A percentile compares a stretch with the other conserved stretches of the same genome.
These are phyloP conservation scores for Melangyna quadrimaculata DNA, from an alignment of 2,888 invertebrate genomes.

Conservation along the genomic window DNA sequence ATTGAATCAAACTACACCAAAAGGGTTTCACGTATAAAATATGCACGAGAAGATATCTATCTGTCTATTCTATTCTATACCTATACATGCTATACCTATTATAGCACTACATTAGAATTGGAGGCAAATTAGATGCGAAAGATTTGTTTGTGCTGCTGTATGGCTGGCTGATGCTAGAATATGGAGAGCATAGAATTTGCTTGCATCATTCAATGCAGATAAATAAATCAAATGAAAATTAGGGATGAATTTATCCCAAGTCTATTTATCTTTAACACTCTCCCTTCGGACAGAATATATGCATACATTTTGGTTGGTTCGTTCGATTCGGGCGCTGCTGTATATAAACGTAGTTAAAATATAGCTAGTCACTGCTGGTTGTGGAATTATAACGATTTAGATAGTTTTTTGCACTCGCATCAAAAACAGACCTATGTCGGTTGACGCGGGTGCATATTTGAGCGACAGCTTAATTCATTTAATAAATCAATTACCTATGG, in stretches of 20 bases:
- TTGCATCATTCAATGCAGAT: conserved; percentile 62
- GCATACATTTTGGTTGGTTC: conserved; percentile 12
- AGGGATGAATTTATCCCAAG: conserved; percentile 42
- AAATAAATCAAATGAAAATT: conserved; percentile 61
- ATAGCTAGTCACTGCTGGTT: conserved; percentile 18
- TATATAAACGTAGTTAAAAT: conserved; percentile 1
- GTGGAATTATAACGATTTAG: conserved; percentile 18
- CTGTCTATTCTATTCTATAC: not conserved
- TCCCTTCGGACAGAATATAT: conserved; percentile 23
- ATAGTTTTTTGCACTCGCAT: not conserved
- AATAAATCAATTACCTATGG: conserved; percentile 25
- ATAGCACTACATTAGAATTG: conserved; percentile 18
- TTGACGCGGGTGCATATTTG: conserved; percentile 27
- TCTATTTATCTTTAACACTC: conserved; percentile 37
- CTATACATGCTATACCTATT: not conserved
- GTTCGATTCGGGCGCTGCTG: not conserved
- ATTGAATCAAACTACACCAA: conserved; percentile 77
- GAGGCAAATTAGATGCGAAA: conserved; percentile 30
- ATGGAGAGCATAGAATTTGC: conserved; percentile 12
- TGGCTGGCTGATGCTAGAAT: not conserved
- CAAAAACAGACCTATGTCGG: conserved; percentile 23
- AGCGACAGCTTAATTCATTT: conserved; percentile 30
- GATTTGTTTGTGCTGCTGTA: conserved; percentile 19
- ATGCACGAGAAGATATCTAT: conserved; percentile 44
- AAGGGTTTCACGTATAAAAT: conserved; percentile 75